Percentiles rank a stretch among this genome's conserved stretches.
Conservation (phyloP, 2,888 invertebrate genomes). For the Cancer borealis region DNA sequence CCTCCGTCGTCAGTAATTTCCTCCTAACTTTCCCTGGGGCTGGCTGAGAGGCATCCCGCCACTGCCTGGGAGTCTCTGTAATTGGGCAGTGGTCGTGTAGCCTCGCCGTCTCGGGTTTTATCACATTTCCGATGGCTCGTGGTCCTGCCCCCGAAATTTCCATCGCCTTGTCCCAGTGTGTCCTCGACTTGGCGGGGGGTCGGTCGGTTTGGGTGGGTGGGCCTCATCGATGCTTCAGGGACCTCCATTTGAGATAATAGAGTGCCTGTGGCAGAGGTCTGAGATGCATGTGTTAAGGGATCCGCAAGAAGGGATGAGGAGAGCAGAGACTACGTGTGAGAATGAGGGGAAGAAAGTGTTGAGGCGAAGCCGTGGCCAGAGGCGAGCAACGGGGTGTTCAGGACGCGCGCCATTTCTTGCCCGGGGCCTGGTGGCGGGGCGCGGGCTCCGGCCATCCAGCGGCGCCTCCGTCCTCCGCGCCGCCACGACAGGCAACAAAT, state of each 20-base stretch:
- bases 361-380: constrained; percentile 64
- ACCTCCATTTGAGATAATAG: neutral
- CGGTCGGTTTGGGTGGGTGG: neutral
- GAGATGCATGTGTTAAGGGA: neutral
- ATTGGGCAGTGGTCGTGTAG: constrained; percentile 73
- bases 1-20: constrained; percentile 72
- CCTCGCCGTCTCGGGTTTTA: constrained; percentile 73
- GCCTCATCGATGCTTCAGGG: neutral
- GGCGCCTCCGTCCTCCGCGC: constrained; percentile 75
- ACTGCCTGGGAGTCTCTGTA: constrained; percentile 70
- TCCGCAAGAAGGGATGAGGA: neutral
- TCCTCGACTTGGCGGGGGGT: constrained; percentile 13
- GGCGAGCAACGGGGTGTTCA: constrained; percentile 45
- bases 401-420: constrained; percentile 74
- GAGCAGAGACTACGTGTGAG: neutral
- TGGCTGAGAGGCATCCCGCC: constrained; percentile 49
- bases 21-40: constrained; percentile 72
- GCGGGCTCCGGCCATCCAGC: constrained; percentile 72
- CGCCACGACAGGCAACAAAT: constrained; percentile 74
- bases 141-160: constrained; percentile 74
- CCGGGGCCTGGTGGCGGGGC: constrained; percentile 72
- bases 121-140: constrained; percentile 74
- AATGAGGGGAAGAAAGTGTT: constrained; percentile 41
- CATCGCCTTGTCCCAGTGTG: constrained; percentile 63
- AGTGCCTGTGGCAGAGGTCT: neutral